Percentiles rank a stretch among this genome's conserved stretches.
phyloP scores from a whole-genome alignment of 1,140 invertebrate species.

The Scaptomyza hsui region DNA sequence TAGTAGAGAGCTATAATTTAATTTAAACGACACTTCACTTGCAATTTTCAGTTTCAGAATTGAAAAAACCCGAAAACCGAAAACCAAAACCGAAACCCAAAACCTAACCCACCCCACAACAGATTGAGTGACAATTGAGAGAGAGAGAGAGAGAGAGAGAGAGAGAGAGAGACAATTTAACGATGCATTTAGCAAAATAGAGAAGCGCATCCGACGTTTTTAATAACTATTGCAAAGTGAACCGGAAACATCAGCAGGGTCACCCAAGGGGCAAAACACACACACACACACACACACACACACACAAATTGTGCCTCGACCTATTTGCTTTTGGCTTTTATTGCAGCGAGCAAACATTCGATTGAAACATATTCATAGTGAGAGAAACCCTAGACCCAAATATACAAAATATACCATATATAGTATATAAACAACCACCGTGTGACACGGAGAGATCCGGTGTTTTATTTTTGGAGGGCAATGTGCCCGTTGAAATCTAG shows the following conservation, averaged over 20 bases:
- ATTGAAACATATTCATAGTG: slow-evolving; percentile 17
- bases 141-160: slow-evolving; percentile 41
- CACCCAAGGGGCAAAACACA: slow-evolving; percentile 32
- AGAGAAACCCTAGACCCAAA: slow-evolving; percentile 25
- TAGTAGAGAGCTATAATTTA: slow-evolving; percentile 74
- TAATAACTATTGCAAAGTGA: slow-evolving; percentile 77
- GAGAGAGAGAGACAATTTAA: slow-evolving; percentile 61
- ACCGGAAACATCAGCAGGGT: slow-evolving; percentile 67
- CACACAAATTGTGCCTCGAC: slow-evolving; percentile 46
- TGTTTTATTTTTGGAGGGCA: slow-evolving; percentile 36
- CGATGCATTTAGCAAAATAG: slow-evolving; percentile 27
- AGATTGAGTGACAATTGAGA: slow-evolving; percentile 50
- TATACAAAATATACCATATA: too few species aligned
- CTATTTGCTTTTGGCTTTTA: slow-evolving; percentile 77
- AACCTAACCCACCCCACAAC: slow-evolving; percentile 19
- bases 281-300: slow-evolving; percentile 8
- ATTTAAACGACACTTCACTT: slow-evolving; percentile 80
- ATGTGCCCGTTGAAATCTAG: slow-evolving; percentile 19
- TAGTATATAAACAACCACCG: slow-evolving; percentile 47
- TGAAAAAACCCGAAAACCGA: slow-evolving; percentile 29
- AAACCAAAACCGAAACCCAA: slow-evolving; percentile 1
- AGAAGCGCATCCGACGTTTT: slow-evolving; percentile 51
- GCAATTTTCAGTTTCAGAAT: slow-evolving; percentile 53
- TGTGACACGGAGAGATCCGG: slow-evolving; percentile 33
- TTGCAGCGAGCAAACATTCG: slow-evolving; percentile 51